Base-by-base conservation (phyloP, 1,140 invertebrate genomes). In the Drosophila fuyamai region DNA sequence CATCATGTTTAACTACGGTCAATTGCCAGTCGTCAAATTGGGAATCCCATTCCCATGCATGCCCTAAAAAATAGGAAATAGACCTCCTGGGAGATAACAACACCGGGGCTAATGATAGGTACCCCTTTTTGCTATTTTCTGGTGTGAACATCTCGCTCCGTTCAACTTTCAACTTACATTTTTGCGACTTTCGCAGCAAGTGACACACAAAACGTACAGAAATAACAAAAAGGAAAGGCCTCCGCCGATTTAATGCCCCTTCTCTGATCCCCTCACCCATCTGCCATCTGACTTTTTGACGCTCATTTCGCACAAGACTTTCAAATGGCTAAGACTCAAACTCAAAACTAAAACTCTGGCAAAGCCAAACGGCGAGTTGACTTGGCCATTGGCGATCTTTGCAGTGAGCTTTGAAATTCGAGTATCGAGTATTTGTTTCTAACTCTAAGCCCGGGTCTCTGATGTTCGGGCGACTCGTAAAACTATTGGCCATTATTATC, bases 91-190 rank as follows among this genome's bases (percentile, higher is more conserved):
- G 73, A 73, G 23, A 76, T 76, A 76, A 46, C 56, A 40, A 46
- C 51, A 44, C 60, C 74, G 62, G 70, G 59, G 75, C 83, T 82
- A 85, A 85, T 85, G 83, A 83, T 79, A 57, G 53, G 14, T 36
- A 29, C 50, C 27, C 50, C 50, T 41, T 35, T 41, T 8, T 7
- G 1, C 13, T 32, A 9, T n/a, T 54, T 12, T 73, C 51, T 62
- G 68, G 72, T 72, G 67, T 85, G 78, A 85, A 85, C 68, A 77
- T 72, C 71, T 58, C 63, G 63, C 61, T 67, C 48, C 63, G 76
- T 74, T 88, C 80, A 88, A 88, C 83, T 88, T 88, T 88, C 84
- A 88, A 88, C 83, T 88, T 79, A 75, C 44, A 68, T 76, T 70
- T 66, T 50, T 60, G 74, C 74, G 83, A 88, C 83, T 88, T 88